These are phyloP conservation scores for Meloidogyne hapla DNA, from an alignment of 1,140 invertebrate species.

Conservation along the genomic window DNA sequence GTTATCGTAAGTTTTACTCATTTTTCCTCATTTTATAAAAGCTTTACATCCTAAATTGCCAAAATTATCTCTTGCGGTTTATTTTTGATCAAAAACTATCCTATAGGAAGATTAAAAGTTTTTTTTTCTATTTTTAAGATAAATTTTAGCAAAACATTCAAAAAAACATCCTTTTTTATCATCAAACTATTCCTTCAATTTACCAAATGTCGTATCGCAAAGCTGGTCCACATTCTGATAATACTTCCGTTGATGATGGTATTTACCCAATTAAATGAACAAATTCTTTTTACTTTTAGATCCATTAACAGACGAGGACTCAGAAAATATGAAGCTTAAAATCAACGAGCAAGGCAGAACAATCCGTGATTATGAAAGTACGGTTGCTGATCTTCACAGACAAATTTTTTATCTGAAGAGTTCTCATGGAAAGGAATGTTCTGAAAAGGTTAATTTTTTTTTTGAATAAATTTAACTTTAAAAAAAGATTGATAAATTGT, in stretches of 20 bases:
- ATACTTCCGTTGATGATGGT: not conserved
- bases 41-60: no score
- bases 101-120: no score
- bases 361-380: not conserved
- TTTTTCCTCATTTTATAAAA: no score
- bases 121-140: no score
- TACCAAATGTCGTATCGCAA: not conserved
- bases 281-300: not conserved
- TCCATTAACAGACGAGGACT: not conserved
- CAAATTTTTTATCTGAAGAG: not conserved
- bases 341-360: not conserved
- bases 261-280: not conserved
- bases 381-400: not conserved
- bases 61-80: no score
- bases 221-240: not conserved
- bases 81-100: no score
- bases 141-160: not conserved
- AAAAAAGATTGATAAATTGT: not conserved
- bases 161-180: not conserved
- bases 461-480: no score
- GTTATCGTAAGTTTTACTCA: no score
- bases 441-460: not conserved
- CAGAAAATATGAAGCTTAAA: not conserved
- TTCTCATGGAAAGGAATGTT: not conserved
- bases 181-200: not conserved